Evolutionary conservation across 1,140 invertebrate genomes (phyloP), one percentile per base, ranked within the genome.

Genomic region (Euura saliciscinereae): DNA sequence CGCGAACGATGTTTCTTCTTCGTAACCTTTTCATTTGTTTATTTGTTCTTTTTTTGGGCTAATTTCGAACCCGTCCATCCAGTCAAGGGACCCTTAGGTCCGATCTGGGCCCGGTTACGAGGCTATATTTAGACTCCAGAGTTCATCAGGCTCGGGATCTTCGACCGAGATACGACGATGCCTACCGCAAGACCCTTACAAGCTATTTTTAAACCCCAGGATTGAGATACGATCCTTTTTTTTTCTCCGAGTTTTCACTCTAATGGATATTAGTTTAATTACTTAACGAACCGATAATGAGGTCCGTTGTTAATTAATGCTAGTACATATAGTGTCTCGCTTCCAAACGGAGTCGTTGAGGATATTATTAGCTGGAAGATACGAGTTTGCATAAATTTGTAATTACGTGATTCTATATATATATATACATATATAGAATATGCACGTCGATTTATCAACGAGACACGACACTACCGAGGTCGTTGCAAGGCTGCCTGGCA

Each of bases 1-100:
- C 28, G 28, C 28, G 28, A 1, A 28, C 28, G 28, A 28, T 28
- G 28, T 1, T 28, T 28, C 28, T 28, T 28, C 5, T n/a, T n/a
- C 51, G 51, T 59, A 59, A 59, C 51, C 46, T 28, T 13, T 28
- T 70, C 42, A 44, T 11, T 10, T 42, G 68, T 72, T 70, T 72
- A 59, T n/a, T 59, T 59, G 51, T 59, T 6, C 51, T n/a, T 59
- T 59, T 59, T 59, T 59, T 59, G 51, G 51, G 51, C 51, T 59
- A 59, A 59, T 59, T 59, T 59, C 51, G 51, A n/a, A 59, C 51
- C 51, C 13, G 13, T 28, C 28, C 28, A 28, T 28, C 28, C 28
- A 0, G 28, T 28, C 28, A 28, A 28, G 28, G 28, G 28, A 28
- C 28, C 28, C 28, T 28, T 28, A 1, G 28, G 28, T 28, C 28